Evolutionary conservation across 2,797 vertebrate species (phyloP).

Genomic region (Chaetophractus vellerosus): DNA sequence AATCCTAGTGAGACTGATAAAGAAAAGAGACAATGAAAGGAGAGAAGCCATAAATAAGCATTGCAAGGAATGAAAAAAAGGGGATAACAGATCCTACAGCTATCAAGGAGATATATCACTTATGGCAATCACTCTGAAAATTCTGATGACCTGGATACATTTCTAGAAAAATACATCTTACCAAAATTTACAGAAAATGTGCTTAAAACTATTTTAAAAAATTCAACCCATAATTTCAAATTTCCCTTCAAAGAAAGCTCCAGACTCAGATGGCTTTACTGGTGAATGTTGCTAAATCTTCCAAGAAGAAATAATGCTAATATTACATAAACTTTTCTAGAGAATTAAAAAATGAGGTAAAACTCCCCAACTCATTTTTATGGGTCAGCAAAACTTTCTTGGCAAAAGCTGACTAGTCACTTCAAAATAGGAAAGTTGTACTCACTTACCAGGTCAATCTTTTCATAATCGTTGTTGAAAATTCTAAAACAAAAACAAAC

Average conservation of each 20-base stretch:
- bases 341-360: not conserved
- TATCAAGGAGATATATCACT: not conserved
- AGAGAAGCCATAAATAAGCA: not conserved
- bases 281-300: not conserved
- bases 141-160: not conserved
- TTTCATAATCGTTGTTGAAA: not conserved
- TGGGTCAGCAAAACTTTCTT: not conserved
- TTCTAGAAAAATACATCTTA: conserved; percentile 19
- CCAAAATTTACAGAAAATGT: conserved; percentile 22
- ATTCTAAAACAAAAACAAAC: not conserved
- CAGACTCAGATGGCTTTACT: conserved; percentile 34
- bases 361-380: not conserved
- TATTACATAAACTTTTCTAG: not conserved
- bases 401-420: conserved; percentile 35
- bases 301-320: not conserved
- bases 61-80: not conserved
- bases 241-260: conserved; percentile 6
- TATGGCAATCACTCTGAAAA: not conserved
- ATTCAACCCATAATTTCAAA: conserved; percentile 10
- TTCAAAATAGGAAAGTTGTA: conserved; percentile 10
- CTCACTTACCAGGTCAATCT: conserved; percentile 1
- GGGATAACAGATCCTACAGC: not conserved
- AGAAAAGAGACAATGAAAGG: not conserved
- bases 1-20: not conserved
- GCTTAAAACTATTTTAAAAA: conserved; percentile 43